Evolutionary conservation across 1,140 invertebrate genomes (phyloP), one percentile per base, ranked within the genome.

Genomic region (Lanistes nyassanus): DNA sequence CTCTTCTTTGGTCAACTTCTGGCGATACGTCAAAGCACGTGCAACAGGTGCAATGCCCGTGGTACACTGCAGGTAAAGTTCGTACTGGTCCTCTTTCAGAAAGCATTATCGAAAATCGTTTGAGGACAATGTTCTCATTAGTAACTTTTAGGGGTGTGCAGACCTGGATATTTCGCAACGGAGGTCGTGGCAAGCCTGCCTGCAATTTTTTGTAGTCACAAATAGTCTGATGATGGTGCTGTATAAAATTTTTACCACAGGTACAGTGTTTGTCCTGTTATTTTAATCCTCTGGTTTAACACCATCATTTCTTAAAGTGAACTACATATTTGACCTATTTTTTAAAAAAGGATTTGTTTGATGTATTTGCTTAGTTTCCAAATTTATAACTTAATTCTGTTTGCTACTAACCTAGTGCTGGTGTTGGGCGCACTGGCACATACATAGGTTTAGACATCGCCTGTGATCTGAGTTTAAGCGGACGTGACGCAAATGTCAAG

Each of bases 1-100:
- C 91, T 96, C 97, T 13, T 96, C 96, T 84, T 95, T 98, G 74
- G 90, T 98, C 26, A 97, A 97, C 88, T 98, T 98, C 85, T 90
- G 98, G 62, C 94, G 97, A 2, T 98, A 98, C 90, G 93, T 93
- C 58, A 91, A 94, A 64, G 94, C 93, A 92, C 90, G 92, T 86
- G 90, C 93, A 91, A 79, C 92, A 87, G 82, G 81, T 88, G 95
- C 95, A 21, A 96, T 96, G 29, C 94, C 78, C 1, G n/a, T 84
- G 11, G 80, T 82, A 26, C 82, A 99, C 88, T 99, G 97, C 90
- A 83, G 81, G 82, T 83, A 79, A 60, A 39, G 31, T 23, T 7
- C 7, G 62, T 36, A 4, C 0, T 21, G 0, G 31, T 23, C 21
- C 31, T 6, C 23, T 4, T 21, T 60, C n/a, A n/a, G n/a, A n/a